Conservation (phyloP, 1,140 invertebrate genomes). For the Bombus vancouverensis region DNA sequence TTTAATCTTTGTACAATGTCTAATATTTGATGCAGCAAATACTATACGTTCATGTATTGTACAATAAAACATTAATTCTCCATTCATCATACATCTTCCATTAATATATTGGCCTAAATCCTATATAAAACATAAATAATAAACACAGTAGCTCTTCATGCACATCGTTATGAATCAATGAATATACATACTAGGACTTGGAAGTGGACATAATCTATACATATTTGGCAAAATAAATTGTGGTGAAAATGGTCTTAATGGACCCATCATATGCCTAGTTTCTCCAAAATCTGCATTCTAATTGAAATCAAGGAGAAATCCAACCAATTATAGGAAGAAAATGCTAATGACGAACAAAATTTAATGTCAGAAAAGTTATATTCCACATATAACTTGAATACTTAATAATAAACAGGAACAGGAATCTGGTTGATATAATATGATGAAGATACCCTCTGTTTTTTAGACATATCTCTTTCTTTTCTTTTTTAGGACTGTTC, state of each 20-base stretch:
- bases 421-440: constrained; percentile 59
- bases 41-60: background rate
- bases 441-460: constrained; percentile 38
- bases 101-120: background rate
- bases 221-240: constrained; percentile 59
- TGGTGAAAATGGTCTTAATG: constrained; percentile 58
- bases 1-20: background rate
- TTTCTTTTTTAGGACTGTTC: constrained; percentile 49
- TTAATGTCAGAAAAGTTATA: background rate
- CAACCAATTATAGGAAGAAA: constrained; percentile 59
- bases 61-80: background rate
- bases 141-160: background rate
- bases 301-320: constrained; percentile 59
- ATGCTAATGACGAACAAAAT: constrained; percentile 44
- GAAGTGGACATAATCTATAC: constrained; percentile 44
- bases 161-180: background rate
- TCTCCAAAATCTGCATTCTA: constrained; percentile 44
- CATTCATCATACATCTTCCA: background rate
- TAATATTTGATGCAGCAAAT: background rate
- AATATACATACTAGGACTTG: constrained; percentile 55
- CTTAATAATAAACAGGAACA: constrained; percentile 64
- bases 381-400: constrained; percentile 1
- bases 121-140: background rate
- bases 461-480: constrained; percentile 50
- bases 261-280: constrained; percentile 54